Evolutionary conservation across 2,888 invertebrate species (phyloP).

Genomic region (Polydrusus cervinus): DNA sequence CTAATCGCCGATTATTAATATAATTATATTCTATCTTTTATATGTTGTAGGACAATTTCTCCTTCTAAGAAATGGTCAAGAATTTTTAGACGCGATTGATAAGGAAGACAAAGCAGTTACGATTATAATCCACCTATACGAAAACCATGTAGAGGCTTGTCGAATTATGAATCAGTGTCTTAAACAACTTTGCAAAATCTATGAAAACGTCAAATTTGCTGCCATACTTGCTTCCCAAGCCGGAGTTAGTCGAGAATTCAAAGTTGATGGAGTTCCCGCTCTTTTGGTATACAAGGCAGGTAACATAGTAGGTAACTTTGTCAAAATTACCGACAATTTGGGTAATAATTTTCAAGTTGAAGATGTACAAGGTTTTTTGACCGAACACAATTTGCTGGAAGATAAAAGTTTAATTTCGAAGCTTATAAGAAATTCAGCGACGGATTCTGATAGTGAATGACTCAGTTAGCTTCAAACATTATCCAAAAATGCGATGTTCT

Average conservation of each 20-base stretch:
- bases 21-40: neutral
- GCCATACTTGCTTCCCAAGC: slow-evolving; percentile 87
- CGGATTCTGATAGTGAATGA: slow-evolving; percentile 61
- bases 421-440: slow-evolving; percentile 68
- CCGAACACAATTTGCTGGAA: slow-evolving; percentile 87
- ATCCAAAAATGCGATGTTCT: neutral
- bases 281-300: slow-evolving; percentile 92
- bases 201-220: slow-evolving; percentile 92
- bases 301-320: slow-evolving; percentile 93
- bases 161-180: slow-evolving; percentile 90
- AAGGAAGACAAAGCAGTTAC: slow-evolving; percentile 89
- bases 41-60: slow-evolving; percentile 72
- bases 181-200: slow-evolving; percentile 82
- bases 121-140: slow-evolving; percentile 92
- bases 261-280: slow-evolving; percentile 91
- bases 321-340: slow-evolving; percentile 88
- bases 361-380: slow-evolving; percentile 92
- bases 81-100: slow-evolving; percentile 91
- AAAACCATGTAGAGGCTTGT: slow-evolving; percentile 80
- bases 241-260: slow-evolving; percentile 90
- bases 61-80: slow-evolving; percentile 81
- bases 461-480: neutral
- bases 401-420: slow-evolving; percentile 78
- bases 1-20: too few relatives aligned
- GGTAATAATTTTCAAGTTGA: slow-evolving; percentile 92